Evolutionary conservation across 2,797 vertebrate species (phyloP).

Genomic region (Coracias cyanogaster): DNA sequence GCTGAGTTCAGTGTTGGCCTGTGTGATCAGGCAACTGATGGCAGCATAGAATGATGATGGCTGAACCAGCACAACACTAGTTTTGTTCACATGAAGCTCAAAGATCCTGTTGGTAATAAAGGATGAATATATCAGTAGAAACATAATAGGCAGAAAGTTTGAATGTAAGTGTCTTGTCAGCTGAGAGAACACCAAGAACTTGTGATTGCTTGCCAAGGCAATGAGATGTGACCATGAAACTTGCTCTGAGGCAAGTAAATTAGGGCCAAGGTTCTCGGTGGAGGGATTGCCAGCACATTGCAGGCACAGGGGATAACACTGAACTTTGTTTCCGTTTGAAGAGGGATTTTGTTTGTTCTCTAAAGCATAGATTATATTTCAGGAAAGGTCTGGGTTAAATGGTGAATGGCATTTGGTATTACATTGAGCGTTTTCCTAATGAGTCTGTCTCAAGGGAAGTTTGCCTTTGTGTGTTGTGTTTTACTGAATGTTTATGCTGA

Average conservation of each 20-base stretch:
- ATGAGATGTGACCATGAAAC: background rate
- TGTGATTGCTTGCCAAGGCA: background rate
- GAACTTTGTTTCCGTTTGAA: background rate
- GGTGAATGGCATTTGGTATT: background rate
- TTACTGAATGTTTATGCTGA: background rate
- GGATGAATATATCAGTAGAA: background rate
- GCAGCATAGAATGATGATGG: too few relatives aligned
- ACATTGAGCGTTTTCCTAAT: fast-evolving
- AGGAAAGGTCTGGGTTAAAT: background rate
- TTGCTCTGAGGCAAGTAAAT: background rate
- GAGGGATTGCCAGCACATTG: background rate
- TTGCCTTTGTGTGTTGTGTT: background rate
- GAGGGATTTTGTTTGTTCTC: background rate
- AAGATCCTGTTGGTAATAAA: background rate
- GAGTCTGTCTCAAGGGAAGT: background rate
- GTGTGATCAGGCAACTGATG: too few relatives aligned
- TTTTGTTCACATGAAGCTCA: background rate
- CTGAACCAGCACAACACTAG: too few relatives aligned
- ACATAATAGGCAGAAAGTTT: background rate
- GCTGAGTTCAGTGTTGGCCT: too few relatives aligned
- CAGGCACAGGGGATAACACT: background rate
- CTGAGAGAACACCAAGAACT: background rate
- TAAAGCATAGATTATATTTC: background rate
- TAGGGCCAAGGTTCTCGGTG: background rate
- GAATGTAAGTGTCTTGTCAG: background rate